These are phyloP conservation scores for Papilio polytes DNA, from an alignment of 1,140 invertebrate genomes.

Conservation along the genomic window DNA sequence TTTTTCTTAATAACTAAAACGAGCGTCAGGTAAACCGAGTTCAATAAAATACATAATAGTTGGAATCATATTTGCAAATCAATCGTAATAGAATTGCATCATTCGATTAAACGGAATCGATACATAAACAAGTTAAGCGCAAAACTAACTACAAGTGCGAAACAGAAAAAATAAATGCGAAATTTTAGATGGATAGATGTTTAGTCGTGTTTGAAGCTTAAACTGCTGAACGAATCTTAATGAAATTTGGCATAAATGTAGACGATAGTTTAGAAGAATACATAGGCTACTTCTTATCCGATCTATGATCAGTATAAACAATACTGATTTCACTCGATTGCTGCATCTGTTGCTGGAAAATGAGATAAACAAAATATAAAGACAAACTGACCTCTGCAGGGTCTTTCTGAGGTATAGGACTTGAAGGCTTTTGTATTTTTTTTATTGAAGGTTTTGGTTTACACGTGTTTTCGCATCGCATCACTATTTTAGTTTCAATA, in stretches of 20 bases:
- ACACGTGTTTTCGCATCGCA: slow-evolving; percentile 57
- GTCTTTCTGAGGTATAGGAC: slow-evolving; percentile 55
- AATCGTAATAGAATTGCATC: not conserved
- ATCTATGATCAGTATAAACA: too few species aligned
- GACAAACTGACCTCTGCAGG: slow-evolving; percentile 56
- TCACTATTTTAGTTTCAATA: slow-evolving; percentile 65
- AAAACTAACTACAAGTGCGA: too few species aligned
- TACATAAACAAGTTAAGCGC: not conserved
- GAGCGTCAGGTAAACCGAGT: not conserved
- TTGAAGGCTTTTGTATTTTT: slow-evolving; percentile 43
- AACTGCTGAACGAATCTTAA: too few species aligned
- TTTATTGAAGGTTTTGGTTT: slow-evolving; percentile 39
- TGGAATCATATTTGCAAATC: not conserved
- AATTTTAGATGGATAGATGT: too few species aligned
- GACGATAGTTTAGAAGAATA: too few species aligned
- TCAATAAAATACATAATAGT: not conserved
- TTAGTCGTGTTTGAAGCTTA: too few species aligned
- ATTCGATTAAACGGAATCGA: not conserved
- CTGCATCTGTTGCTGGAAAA: not conserved
- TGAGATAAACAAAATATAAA: not conserved
- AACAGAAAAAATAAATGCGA: too few species aligned
- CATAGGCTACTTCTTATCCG: too few species aligned
- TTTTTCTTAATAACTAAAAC: slow-evolving; percentile 28
- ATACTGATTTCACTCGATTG: not conserved
- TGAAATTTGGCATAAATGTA: too few species aligned